Evolutionary conservation across 2,888 invertebrate genomes (phyloP), one percentile per base, ranked within the genome.

Genomic region (Luperina testacea): DNA sequence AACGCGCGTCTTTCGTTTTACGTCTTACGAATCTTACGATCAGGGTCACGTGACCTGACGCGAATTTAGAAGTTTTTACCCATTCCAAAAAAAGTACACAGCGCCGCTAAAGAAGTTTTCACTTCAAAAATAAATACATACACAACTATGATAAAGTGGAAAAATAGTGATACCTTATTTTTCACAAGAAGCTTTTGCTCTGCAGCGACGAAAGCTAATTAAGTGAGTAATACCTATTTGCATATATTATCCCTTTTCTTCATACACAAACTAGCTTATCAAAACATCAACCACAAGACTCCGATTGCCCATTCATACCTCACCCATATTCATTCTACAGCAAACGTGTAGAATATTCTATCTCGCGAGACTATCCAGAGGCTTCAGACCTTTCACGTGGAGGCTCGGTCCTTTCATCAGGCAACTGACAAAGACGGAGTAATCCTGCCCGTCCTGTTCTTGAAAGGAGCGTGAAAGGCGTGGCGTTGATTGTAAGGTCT

Each of bases 261-360:
- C 1, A 9, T 11, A 9, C 17, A 57, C 1, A 57, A 38, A 48
- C 9, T 1, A 64, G 42, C 38, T 4, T 51, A 64, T 48, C 6
- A 32, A 73, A 68, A 38, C 20, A 63, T 6, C 15, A 6, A 42
- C 27, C 51, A 61, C 20, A 42, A 13, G 38, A 69, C 27, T 57
- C 57, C 27, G 48, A 51, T 45, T 27, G 24, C 38, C 63, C 57
- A 48, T 83, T 77, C 84, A 80, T 45, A 32, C 32, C 48, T 45
- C 63, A 78, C 38, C 64, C 76, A 74, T 59, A 75, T 87, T 80
- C 80, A 75, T 65, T 75, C 65, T 72, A 4, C 72, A 67, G 87
- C 72, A 83, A 72, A 85, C 84, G 75, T 72, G 74, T 90, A 82
- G 85, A 88, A 89, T 90, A 91, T 91, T 90, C 90, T 69, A 90